phyloP scores from a whole-genome alignment of 2,797 vertebrate genomes.

The Pelobates cultripes region DNA sequence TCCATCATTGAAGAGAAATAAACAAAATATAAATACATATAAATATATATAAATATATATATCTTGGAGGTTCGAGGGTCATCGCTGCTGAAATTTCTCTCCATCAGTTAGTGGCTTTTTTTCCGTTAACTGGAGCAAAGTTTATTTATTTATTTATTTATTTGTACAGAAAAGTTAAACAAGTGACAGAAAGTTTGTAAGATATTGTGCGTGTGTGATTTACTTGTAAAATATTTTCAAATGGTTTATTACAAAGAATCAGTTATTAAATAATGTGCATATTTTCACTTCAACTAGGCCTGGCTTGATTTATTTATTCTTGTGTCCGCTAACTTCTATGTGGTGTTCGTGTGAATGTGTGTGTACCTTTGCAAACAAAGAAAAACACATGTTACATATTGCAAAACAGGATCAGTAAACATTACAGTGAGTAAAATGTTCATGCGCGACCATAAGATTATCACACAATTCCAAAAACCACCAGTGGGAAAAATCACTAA shows the following conservation, averaged over 20 bases:
- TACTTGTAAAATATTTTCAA: conserved; percentile 99
- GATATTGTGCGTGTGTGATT: conserved; percentile 98
- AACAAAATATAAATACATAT: conserved; percentile 71
- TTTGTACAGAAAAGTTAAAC: conserved; percentile 92
- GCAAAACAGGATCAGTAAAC: too few relatives aligned
- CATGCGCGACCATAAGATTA: too few relatives aligned
- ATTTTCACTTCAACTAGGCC: conserved; percentile 96
- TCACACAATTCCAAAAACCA: too few relatives aligned
- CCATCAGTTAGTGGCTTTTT: conserved; percentile 63
- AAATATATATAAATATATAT: conserved; percentile 78
- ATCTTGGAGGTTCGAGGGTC: conserved; percentile 69
- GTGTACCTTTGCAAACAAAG: background rate
- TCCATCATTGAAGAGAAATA: conserved; percentile 79
- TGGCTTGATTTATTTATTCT: conserved; percentile 21
- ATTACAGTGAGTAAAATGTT: too few relatives aligned
- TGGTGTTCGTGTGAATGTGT: background rate
- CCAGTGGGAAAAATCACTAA: too few relatives aligned
- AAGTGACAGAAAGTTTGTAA: conserved; percentile 94
- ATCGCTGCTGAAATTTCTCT: conserved; percentile 56
- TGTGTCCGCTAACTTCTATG: background rate
- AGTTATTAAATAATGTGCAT: conserved; percentile 99
- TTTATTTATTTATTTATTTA: conserved; percentile 70
- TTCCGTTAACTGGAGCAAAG: conserved; percentile 60
- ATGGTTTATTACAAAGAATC: conserved; percentile 99
- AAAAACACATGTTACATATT: too few relatives aligned